Conservation (phyloP, 2,888 invertebrate genomes). For the Prosopocoilus inquinatus region DNA sequence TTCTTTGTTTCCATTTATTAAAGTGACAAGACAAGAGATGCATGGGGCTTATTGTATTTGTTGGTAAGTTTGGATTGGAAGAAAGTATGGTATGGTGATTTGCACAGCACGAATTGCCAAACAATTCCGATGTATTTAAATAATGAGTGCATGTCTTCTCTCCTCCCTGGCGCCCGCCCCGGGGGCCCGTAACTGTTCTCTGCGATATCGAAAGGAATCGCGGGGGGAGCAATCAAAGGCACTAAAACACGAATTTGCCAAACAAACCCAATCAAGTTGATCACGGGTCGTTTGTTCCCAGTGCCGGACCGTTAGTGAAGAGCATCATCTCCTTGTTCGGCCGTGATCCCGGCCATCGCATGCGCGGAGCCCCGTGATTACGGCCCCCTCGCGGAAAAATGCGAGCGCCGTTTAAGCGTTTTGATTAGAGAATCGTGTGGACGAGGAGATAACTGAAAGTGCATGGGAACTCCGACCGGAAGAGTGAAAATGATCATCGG, state of each 20-base stretch:
- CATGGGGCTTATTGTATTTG: no score
- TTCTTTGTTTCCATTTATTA: no score
- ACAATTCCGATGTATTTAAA: background rate
- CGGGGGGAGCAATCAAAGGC: background rate
- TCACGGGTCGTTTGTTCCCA: constrained; percentile 3
- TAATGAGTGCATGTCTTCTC: background rate
- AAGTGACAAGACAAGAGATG: no score
- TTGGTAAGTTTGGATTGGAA: no score
- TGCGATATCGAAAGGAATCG: background rate
- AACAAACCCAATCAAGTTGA: constrained; percentile 1
- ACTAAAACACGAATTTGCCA: constrained; percentile 4
- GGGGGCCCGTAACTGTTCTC: background rate
- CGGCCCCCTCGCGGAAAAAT: background rate
- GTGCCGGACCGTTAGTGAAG: constrained; percentile 1
- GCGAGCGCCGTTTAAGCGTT: constrained; percentile 5
- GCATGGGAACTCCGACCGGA: constrained; percentile 1
- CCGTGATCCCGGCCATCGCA: constrained; percentile 1
- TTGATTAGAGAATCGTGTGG: constrained; percentile 7
- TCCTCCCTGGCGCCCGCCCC: no score
- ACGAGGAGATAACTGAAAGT: constrained; percentile 1
- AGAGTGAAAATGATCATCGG: background rate
- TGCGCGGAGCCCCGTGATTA: constrained; percentile 1
- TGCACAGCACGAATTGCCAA: background rate
- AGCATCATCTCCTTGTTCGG: background rate
- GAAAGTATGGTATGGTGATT: no score